Evolutionary conservation across 2,888 invertebrate genomes (phyloP).

Genomic region (Linyphia triangularis): DNA sequence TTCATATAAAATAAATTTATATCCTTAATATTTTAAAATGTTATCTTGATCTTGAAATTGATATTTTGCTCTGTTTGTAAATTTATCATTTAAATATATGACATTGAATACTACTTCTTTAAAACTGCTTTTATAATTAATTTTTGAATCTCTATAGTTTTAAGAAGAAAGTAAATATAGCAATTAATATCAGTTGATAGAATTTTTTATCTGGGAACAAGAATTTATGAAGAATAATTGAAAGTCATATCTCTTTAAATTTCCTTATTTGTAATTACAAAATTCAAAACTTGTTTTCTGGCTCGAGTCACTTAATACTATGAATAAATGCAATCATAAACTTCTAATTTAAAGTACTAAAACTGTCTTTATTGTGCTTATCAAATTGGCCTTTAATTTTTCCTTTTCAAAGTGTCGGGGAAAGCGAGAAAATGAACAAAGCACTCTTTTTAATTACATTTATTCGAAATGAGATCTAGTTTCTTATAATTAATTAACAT

Average conservation of each 20-base stretch:
- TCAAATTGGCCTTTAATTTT: constrained; percentile 11
- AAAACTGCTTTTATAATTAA: neutral
- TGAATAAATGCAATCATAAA: constrained; percentile 78
- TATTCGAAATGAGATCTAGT: constrained; percentile 27
- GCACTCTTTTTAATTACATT: constrained; percentile 46
- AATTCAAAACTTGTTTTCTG: neutral
- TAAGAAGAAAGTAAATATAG: too few species aligned
- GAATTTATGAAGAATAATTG: too few species aligned
- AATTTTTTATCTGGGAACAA: too few species aligned
- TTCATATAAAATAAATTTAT: neutral
- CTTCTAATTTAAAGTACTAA: neutral
- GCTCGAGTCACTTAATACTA: neutral
- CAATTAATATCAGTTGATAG: too few species aligned
- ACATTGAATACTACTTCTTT: neutral
- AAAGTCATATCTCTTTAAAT: neutral
- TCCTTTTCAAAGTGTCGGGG: neutral
- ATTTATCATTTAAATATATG: neutral
- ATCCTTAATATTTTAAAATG: neutral
- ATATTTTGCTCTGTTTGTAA: neutral
- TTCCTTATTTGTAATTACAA: neutral
- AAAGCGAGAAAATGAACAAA: constrained; percentile 15
- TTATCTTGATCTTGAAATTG: neutral
- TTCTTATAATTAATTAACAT: constrained; percentile 25
- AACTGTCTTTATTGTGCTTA: constrained; percentile 22
- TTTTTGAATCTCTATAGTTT: neutral